phyloP scores from a whole-genome alignment of 1,140 invertebrate genomes.

The Drosophila carrolli region DNA sequence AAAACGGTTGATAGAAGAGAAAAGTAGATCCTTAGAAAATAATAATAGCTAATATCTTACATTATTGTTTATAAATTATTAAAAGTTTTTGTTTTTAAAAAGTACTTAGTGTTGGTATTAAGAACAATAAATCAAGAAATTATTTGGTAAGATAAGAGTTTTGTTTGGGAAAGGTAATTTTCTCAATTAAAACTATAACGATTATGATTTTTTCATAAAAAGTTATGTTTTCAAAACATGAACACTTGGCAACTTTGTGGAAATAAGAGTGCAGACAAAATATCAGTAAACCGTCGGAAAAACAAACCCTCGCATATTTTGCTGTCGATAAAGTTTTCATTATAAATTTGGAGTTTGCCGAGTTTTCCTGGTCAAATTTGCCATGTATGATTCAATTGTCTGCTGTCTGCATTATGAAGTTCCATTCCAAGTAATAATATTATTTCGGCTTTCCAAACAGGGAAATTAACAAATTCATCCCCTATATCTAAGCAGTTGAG shows the following conservation, averaged over 20 bases:
- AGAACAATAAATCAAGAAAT: no score
- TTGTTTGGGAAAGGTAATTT: no score
- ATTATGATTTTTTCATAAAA: no score
- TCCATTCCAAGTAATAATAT: conserved; percentile 54
- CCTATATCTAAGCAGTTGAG: conserved; percentile 1
- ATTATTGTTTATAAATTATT: no score
- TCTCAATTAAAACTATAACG: no score
- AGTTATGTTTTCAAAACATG: no score
- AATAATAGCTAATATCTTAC: no score
- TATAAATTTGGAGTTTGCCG: neutral
- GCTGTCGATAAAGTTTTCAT: conserved; percentile 12
- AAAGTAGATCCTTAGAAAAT: no score
- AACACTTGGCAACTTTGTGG: neutral
- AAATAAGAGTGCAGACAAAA: neutral
- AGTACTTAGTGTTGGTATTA: no score
- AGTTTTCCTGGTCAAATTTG: conserved; percentile 34
- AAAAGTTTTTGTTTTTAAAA: no score
- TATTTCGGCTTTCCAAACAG: conserved; percentile 60
- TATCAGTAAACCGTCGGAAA: neutral
- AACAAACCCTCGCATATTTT: neutral
- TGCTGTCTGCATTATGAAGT: conserved; percentile 38
- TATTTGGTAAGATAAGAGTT: no score
- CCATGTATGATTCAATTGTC: conserved; percentile 53
- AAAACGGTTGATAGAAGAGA: no score
- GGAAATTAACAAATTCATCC: conserved; percentile 67